These are phyloP conservation scores for Echeneis naucrates DNA, from an alignment of 2,797 vertebrate species.

Conservation along the genomic window DNA sequence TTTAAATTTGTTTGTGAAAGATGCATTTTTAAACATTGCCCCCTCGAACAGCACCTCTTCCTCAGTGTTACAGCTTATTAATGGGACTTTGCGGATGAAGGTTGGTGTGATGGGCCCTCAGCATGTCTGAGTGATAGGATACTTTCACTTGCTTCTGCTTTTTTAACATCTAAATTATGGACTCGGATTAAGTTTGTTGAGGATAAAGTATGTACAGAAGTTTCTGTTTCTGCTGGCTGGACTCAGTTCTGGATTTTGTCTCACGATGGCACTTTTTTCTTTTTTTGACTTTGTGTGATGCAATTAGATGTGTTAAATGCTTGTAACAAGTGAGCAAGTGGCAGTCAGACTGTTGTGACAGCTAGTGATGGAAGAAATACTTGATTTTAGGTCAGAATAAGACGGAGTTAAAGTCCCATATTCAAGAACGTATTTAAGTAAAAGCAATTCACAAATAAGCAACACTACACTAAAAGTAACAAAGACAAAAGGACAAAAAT, in stretches of 20 bases:
- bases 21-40: not conserved
- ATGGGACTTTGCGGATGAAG: slow-evolving; percentile 21
- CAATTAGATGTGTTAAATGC: not conserved
- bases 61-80: slow-evolving; percentile 21
- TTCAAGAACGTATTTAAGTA: not conserved
- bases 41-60: not conserved
- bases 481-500: not conserved
- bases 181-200: not conserved
- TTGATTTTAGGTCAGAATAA: not conserved
- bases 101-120: slow-evolving; percentile 21
- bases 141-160: not conserved
- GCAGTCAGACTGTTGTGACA: not conserved
- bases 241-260: slow-evolving; percentile 6
- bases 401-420: not conserved
- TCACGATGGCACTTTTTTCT: not conserved
- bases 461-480: not conserved
- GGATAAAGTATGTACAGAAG: not conserved
- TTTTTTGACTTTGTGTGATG: slow-evolving; percentile 3
- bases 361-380: not conserved
- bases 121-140: not conserved
- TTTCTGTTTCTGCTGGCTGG: not conserved
- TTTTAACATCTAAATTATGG: not conserved
- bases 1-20: slow-evolving; percentile 13
- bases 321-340: not conserved
- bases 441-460: not conserved